phyloP scores from a whole-genome alignment of 2,113 vertebrate genomes.

The pig (Sus scrofa) region DNA sequence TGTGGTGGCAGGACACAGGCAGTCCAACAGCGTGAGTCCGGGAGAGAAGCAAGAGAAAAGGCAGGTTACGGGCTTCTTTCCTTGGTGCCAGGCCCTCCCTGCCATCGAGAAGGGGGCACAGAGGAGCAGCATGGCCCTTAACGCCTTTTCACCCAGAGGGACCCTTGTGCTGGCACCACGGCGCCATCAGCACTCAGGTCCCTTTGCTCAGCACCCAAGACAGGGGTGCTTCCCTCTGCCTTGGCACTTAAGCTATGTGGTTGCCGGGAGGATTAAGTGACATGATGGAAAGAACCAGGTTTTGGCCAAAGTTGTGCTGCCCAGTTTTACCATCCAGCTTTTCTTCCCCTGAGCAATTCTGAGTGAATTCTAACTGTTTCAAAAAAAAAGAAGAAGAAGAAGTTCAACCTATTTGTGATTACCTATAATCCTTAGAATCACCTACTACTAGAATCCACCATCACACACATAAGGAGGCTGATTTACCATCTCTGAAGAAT shows the following conservation, averaged over 20 bases:
- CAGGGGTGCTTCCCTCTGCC: rapidly evolving
- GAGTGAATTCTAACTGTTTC: background rate
- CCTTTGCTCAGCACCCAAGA: background rate
- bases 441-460: rapidly evolving
- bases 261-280: background rate
- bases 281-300: background rate
- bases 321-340: background rate
- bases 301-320: background rate
- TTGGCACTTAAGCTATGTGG: background rate
- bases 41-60: background rate
- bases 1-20: background rate
- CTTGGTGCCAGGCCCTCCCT: background rate
- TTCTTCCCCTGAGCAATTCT: background rate
- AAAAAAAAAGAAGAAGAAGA: background rate
- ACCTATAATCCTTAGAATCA: background rate
- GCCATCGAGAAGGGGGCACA: background rate
- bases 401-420: background rate
- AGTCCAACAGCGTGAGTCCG: background rate
- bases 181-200: background rate
- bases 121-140: background rate
- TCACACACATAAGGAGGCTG: background rate
- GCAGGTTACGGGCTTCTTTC: background rate
- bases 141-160: background rate
- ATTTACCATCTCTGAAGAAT: background rate
- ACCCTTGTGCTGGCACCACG: background rate